Conservation (phyloP, 2,113 vertebrate genomes). For the Limanda limanda region DNA sequence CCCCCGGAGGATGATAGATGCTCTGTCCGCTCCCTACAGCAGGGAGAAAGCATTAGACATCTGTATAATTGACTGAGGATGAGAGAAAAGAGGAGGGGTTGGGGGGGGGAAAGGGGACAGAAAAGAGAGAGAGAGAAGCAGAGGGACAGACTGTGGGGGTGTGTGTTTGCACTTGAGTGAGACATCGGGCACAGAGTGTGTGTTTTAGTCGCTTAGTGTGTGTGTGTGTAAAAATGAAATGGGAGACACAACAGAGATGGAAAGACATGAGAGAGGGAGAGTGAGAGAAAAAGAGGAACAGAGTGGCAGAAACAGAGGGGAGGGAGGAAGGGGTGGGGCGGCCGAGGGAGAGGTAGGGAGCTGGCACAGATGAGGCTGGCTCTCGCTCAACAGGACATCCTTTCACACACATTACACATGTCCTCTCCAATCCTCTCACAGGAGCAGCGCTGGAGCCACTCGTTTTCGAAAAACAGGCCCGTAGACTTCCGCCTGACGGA, state of each 20-base stretch:
- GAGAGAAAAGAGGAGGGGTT: constrained; percentile 51
- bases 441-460: constrained; percentile 45
- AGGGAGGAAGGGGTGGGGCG: constrained; percentile 8
- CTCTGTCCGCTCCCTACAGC: constrained; percentile 71
- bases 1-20: constrained; percentile 78
- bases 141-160: constrained; percentile 60
- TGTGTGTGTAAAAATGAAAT: constrained; percentile 32
- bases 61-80: constrained; percentile 82
- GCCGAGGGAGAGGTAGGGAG: constrained; percentile 41
- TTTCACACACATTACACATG: constrained; percentile 80
- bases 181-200: constrained; percentile 46
- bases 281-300: constrained; percentile 20
- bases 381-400: constrained; percentile 76
- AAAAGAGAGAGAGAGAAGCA: constrained; percentile 12
- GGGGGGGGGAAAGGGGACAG: constrained; percentile 6
- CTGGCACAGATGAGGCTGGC: constrained; percentile 73
- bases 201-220: constrained; percentile 46
- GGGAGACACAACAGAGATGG: constrained; percentile 36
- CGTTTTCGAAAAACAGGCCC: constrained; percentile 46
- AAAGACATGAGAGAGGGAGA: constrained; percentile 26
- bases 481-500: constrained; percentile 44
- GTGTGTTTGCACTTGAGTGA: constrained; percentile 64
- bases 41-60: constrained; percentile 79
- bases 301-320: constrained; percentile 36
- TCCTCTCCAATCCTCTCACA: constrained; percentile 74